A percentile compares a stretch with the other conserved stretches of the same genome.
Conservation (phyloP, 2,797 vertebrate genomes). For the Hypotaenidia okinawae region DNA sequence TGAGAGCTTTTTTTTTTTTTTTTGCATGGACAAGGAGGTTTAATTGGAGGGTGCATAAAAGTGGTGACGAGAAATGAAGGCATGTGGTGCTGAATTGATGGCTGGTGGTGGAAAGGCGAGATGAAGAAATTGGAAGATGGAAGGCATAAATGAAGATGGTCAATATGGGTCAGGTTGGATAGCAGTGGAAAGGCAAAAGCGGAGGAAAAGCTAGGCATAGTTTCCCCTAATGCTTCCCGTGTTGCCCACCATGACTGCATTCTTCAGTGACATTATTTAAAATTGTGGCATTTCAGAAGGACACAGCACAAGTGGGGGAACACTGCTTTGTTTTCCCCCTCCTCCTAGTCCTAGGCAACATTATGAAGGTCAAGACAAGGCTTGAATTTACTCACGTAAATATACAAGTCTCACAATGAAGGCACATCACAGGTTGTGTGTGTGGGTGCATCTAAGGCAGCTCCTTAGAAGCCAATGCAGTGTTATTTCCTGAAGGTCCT, state of each 20-base stretch:
- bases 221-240: background rate
- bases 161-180: background rate
- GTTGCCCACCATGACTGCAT: background rate
- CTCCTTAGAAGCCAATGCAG: background rate
- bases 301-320: background rate
- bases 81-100: slow-evolving; percentile 17
- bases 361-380: background rate
- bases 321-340: background rate
- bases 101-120: slow-evolving; percentile 15
- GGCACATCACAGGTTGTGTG: background rate
- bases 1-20: background rate
- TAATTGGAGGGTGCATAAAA: slow-evolving; percentile 10
- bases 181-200: background rate
- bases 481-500: background rate
- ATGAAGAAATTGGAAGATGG: slow-evolving; percentile 49
- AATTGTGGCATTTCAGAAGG: background rate
- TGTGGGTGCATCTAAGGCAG: background rate
- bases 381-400: background rate
- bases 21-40: background rate
- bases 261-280: background rate
- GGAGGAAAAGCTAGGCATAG: background rate
- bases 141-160: background rate
- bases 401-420: background rate
- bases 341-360: background rate
- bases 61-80: background rate